Evolutionary conservation across 2,888 invertebrate species (phyloP), one percentile per base, ranked within the genome.

Genomic region (Ceriagrion tenellum): DNA sequence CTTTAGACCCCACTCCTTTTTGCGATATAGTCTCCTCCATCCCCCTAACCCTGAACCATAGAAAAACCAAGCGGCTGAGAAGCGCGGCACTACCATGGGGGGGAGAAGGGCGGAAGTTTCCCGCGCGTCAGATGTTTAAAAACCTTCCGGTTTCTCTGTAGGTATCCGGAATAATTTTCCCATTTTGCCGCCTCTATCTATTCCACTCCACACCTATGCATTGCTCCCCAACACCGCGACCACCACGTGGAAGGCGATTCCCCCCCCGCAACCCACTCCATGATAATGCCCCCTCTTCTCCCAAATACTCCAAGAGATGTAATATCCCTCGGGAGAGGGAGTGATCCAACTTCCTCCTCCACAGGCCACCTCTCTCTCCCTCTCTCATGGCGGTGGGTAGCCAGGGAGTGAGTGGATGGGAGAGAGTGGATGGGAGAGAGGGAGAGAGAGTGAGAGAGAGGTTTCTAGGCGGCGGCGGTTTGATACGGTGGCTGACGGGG

Each of bases 171-270:
- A 93, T 93, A 74, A 93, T 93, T 40, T 74, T 74, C 69, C 93
- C 93, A 47, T 69, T 91, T 26, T 40, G 40, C 35, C 59, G 6
- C 59, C 59, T 26, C 93, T 93, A 69, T 93, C 74, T 93, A 93
- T 93, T 93, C 93, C 93, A 74, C 93, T 93, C 69, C 93, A 93
- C 93, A 93, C 93, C 63, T 93, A 47, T 47, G n/a, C 91, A 2
- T 40, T 47, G 40, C 35, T 35, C 63, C 59, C 63, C 18, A 10
- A 35, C 59, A 20, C n/a, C 40, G 35, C 91, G 18, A 35, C 90
- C 30, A 23, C 63, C 40, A 59, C 59, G 59, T 20, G 59, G 59
- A 20, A 59, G 20, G 18, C n/a, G n/a, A n/a, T 6, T 59, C 59
- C 12, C 59, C 13, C 13, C 59, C 59, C 20, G 13, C 59, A 18